These are phyloP conservation scores for Pteronotus mesoamericanus DNA, from an alignment of 2,797 vertebrate genomes.

Conservation along the genomic window DNA sequence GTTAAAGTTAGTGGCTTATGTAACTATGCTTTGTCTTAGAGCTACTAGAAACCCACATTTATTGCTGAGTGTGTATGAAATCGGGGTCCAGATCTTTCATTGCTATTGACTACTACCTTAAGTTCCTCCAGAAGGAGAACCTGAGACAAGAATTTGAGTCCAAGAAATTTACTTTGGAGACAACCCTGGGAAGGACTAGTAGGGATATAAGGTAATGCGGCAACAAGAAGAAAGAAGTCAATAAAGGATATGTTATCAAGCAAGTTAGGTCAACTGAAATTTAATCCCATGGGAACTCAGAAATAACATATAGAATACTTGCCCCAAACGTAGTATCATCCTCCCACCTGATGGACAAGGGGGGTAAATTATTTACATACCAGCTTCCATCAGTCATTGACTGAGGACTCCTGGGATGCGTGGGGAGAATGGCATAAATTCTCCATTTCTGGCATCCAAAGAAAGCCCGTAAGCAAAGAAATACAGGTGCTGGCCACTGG, in stretches of 20 bases:
- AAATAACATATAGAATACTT: background rate
- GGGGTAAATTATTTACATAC: background rate
- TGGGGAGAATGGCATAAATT: background rate
- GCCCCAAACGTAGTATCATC: background rate
- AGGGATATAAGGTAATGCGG: background rate
- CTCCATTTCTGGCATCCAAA: background rate
- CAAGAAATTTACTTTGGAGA: background rate
- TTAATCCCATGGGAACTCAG: background rate
- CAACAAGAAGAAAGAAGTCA: slow-evolving; percentile 14
- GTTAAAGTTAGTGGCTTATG: background rate
- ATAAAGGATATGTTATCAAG: background rate
- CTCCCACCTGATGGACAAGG: background rate
- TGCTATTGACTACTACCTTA: background rate
- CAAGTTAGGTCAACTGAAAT: background rate
- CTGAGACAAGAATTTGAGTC: background rate
- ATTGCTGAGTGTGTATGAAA: background rate
- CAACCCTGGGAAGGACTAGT: background rate
- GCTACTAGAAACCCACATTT: background rate
- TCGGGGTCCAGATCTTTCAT: background rate
- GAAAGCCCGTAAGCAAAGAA: background rate
- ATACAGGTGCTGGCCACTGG: background rate
- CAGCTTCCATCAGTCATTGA: background rate
- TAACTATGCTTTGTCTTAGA: background rate
- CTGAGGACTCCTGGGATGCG: background rate
- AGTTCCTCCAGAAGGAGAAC: background rate